Base-by-base conservation (phyloP, 2,797 vertebrate genomes). In the Acanthurus lineatus region DNA sequence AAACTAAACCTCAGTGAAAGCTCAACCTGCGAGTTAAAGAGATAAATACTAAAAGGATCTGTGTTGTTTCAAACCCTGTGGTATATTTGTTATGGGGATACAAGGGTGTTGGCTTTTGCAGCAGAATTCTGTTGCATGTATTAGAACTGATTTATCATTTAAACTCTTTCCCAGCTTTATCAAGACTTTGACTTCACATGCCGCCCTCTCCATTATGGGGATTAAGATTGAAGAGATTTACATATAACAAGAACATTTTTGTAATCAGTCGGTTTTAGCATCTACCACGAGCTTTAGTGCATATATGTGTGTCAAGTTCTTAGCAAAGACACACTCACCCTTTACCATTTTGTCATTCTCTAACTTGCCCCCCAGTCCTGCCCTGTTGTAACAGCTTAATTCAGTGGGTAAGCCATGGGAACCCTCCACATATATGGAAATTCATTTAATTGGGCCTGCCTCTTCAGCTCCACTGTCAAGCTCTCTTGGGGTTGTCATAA, bases 361-460 rank as follows among this genome's bases (percentile, higher is more conserved):
- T 19, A 40, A 40, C 62, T 61, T 44, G 17, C 22, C 56, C 20
- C 52, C 3, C 17, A 40, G 0, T 19, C 40, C 32, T 69, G 25
- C 47, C 49, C 11, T 5, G 14, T 63, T 68, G 20, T 2, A 62
- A 38, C 15, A 71, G 32, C 48, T 45, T 35, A 63, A 16, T 72
- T 10, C 44, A 70, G 74, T 16, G 38, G 45, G 32, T 64, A 25
- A 58, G 38, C 28, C 62, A 63, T 10, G 49, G 57, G 61, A 79
- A 58, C 38, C 62, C 42, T 73, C 52, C 35, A 16, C 61, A 47
- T 44, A 58, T 62, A 76, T 17, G 56, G 78, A 9, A 48, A 63
- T 82, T 67, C 25, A 53, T 89, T 89, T 90, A 88, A 92, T 82
- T 90, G 69, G 70, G n/a, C 52, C 66, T 56, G 16, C 67, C 72